Base-by-base conservation (phyloP, 2,797 vertebrate species). In the Rhinophrynus dorsalis region DNA sequence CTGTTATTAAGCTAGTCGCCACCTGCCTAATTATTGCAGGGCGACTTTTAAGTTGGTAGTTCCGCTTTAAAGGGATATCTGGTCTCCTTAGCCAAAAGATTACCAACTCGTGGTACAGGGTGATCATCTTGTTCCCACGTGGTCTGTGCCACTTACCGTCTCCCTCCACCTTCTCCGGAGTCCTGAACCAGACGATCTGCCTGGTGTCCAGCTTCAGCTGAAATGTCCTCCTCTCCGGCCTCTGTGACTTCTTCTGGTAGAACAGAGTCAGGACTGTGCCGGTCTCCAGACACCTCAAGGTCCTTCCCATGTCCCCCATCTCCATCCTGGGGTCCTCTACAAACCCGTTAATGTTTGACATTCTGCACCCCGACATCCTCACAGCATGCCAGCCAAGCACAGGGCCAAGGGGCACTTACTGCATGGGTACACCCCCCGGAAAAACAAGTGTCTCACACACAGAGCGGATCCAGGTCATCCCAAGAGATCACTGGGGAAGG, bases 241-340 rank as follows among this genome's bases (percentile, higher is more conserved):
- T 78, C 83, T 94, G 93, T 0, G 92, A 93, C 61, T 94, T 94
- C 79, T 94, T 94, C 84, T 93, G 93, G 75, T 93, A 92, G 85
- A 92, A 94, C 29, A 94, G 24, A 8, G 92, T 93, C 85, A 94
- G 88, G 23, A 92, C 90, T 0, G 92, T 91, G 38, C 93, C 93
- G 67, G 87, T 83, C 81, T 92, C 92, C 81, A 94, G 82, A 80
- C 88, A 87, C 77, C 85, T 86, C 38, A 93, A 86, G 13, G 85
- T 81, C 70, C 91, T 88, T 1, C 81, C 79, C 81, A 90, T 84
- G 81, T 91, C 90, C 10, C 75, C 27, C 1, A 55, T 37, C 40
- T 83, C 82, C 81, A 76, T 74, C 68, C 81, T 76, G 52, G 48
- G 0, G 13, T 83, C 84, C 62, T 85, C 83, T 76, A 66, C 20